Conservation (phyloP, 2,797 vertebrate genomes). For the Helarctos malayanus region DNA sequence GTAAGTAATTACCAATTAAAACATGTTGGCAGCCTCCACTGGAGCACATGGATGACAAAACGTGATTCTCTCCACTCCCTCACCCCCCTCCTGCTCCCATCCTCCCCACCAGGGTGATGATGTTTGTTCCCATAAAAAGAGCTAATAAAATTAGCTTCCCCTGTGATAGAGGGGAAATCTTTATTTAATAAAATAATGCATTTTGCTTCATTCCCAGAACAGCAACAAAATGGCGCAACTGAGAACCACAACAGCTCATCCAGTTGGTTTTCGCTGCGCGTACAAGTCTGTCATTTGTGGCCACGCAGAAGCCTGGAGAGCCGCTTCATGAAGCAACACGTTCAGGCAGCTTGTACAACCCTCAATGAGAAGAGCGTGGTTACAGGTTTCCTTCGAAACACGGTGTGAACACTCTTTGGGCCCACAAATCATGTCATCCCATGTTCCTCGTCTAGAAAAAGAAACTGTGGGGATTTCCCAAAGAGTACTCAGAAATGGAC, state of each 20-base stretch:
- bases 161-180: constrained; percentile 62
- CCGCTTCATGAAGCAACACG: background rate
- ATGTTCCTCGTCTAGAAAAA: background rate
- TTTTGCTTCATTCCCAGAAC: constrained; percentile 53
- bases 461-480: constrained; percentile 13
- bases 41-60: constrained; percentile 55
- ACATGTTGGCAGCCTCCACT: background rate
- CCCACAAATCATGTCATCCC: constrained; percentile 2
- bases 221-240: constrained; percentile 16
- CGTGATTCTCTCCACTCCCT: constrained; percentile 46
- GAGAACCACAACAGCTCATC: constrained; percentile 7
- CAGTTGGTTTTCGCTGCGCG: background rate
- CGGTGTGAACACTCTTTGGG: background rate
- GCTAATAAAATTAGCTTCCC: constrained; percentile 57
- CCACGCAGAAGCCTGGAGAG: background rate
- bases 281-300: constrained; percentile 23
- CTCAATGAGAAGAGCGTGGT: background rate
- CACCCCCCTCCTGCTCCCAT: background rate
- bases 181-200: constrained; percentile 79
- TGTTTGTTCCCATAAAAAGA: constrained; percentile 73
- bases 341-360: background rate
- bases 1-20: constrained; percentile 69
- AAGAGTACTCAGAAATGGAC: background rate
- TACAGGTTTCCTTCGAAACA: constrained; percentile 54
- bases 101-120: constrained; percentile 37